Conservation (phyloP, 2,888 invertebrate genomes). For the Callimorpha dominula region DNA sequence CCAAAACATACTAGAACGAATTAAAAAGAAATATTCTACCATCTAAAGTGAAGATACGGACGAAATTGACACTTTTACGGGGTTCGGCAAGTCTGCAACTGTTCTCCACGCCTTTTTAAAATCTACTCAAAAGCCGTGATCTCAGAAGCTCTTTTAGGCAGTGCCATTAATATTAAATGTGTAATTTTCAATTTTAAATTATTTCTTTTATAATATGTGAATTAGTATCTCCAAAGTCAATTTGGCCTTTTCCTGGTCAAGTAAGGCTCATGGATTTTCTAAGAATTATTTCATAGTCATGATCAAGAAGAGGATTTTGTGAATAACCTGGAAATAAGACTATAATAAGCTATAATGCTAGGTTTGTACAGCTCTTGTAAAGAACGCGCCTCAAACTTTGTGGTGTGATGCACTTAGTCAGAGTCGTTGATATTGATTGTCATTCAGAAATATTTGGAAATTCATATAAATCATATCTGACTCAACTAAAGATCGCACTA, state of each 20-base stretch:
- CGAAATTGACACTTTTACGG: no score
- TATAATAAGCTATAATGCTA: not conserved
- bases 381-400: not conserved
- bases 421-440: not conserved
- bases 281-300: conserved; percentile 5
- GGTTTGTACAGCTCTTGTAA: no score
- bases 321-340: conserved; percentile 12
- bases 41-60: no score
- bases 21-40: no score
- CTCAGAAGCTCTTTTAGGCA: no score
- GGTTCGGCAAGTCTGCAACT: no score
- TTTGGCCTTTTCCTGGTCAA: not conserved
- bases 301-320: conserved; percentile 4
- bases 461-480: not conserved
- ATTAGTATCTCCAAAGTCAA: not conserved
- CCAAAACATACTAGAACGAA: no score
- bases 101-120: no score
- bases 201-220: not conserved
- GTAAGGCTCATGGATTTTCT: not conserved
- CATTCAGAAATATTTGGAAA: not conserved
- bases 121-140: no score
- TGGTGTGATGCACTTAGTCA: not conserved
- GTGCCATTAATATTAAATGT: not conserved
- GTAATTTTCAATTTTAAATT: not conserved
- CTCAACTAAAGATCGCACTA: not conserved